A percentile compares a stretch with the other conserved stretches of the same genome.
phyloP scores from a whole-genome alignment of 2,113 vertebrate species.

The Astatotilapia flaviijosephi region DNA sequence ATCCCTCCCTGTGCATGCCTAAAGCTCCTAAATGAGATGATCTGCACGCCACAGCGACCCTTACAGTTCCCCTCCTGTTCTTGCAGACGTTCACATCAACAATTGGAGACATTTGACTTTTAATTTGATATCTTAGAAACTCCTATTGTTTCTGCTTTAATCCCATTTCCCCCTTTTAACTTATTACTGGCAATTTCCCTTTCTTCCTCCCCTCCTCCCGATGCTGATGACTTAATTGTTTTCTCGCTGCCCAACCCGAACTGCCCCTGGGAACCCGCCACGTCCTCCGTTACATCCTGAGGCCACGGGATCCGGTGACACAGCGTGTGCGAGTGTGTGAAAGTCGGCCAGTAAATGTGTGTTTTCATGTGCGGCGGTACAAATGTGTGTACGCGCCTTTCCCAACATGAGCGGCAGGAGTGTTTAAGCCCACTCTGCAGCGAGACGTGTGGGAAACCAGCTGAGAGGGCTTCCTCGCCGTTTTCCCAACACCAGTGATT shows the following conservation, averaged over 20 bases:
- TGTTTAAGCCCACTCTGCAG: conserved; percentile 23
- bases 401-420: conserved; percentile 14
- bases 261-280: conserved; percentile 43
- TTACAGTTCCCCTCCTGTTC: not conserved
- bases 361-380: not conserved
- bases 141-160: conserved; percentile 27
- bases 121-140: not conserved
- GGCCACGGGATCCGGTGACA: conserved; percentile 36
- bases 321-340: conserved; percentile 9
- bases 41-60: not conserved
- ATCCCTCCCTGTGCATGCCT: not conserved
- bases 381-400: not conserved
- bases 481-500: conserved; percentile 61
- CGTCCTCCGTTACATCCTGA: not conserved
- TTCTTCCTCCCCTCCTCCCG: conserved; percentile 11
- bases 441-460: conserved; percentile 48
- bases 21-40: not conserved
- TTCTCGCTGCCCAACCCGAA: conserved; percentile 27
- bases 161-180: conserved; percentile 17
- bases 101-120: not conserved
- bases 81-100: not conserved
- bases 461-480: conserved; percentile 29
- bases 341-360: conserved; percentile 11
- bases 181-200: conserved; percentile 28
- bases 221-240: conserved; percentile 55